Evolutionary conservation across 2,888 invertebrate species (phyloP).

Genomic region (Ashinkailepas kermadecensis): DNA sequence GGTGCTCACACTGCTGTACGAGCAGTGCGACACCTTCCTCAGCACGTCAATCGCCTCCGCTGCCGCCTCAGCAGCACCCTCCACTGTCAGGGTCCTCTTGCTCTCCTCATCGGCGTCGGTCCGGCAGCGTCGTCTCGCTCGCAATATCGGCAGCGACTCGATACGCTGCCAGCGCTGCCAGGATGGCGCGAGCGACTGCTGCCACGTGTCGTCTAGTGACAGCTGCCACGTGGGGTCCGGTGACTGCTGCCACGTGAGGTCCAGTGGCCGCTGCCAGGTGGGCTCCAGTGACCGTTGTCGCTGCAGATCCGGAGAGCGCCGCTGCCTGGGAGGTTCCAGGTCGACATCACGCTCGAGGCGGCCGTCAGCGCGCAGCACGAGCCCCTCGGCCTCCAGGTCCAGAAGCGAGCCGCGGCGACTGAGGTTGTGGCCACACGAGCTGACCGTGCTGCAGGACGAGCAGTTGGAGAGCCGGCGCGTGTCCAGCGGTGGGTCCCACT

Average conservation of each 20-base stretch:
- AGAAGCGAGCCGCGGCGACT: conserved; percentile 28
- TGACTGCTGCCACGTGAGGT: not conserved
- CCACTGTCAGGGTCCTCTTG: not conserved
- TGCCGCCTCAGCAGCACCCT: not conserved
- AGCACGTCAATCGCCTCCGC: not conserved
- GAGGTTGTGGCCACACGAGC: conserved; percentile 39
- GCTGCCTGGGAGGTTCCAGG: conserved; percentile 39
- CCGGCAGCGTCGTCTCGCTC: not conserved
- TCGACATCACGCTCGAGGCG: conserved; percentile 82
- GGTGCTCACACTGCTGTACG: conserved; percentile 40
- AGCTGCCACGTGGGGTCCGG: not conserved
- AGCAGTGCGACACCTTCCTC: not conserved
- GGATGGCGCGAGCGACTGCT: too few species aligned
- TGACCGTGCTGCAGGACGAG: conserved; percentile 52
- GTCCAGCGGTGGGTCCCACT: not conserved
- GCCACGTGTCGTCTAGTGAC: not conserved
- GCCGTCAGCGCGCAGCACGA: conserved; percentile 59
- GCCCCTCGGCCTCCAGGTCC: conserved; percentile 29
- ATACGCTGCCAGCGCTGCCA: too few species aligned
- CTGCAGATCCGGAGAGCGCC: not conserved
- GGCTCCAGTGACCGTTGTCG: not conserved
- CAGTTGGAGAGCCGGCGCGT: conserved; percentile 60
- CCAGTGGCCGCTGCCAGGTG: not conserved
- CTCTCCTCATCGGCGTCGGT: not conserved
- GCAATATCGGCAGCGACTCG: not conserved